These are phyloP conservation scores for Lordiphosa fenestrarum DNA, from an alignment of 2,888 invertebrate genomes.

Conservation along the genomic window DNA sequence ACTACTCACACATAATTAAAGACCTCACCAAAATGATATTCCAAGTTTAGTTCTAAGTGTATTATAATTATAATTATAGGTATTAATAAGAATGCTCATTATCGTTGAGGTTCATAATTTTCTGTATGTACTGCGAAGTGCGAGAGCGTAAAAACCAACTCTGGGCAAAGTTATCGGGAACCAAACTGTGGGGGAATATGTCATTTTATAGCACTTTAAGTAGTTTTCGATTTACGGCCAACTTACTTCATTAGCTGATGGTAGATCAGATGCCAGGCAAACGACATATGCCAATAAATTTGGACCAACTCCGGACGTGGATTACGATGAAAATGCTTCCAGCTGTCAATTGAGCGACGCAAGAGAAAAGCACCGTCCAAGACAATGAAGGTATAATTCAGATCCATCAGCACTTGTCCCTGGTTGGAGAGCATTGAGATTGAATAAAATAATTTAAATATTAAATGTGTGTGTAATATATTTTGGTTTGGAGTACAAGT, in stretches of 20 bases:
- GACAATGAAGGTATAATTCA: constrained; percentile 29
- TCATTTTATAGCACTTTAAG: not conserved
- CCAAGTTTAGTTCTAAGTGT: not conserved
- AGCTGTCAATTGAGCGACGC: constrained; percentile 25
- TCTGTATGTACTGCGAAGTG: not conserved
- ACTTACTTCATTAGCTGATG: not conserved
- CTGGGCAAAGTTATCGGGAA: constrained; percentile 1
- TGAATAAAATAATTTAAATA: too few relatives aligned
- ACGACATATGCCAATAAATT: not conserved
- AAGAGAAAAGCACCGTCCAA: constrained; percentile 40
- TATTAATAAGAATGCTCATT: not conserved
- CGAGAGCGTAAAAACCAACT: not conserved
- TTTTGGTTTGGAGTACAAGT: too few relatives aligned
- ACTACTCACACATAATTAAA: not conserved
- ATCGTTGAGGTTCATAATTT: not conserved
- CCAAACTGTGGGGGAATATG: not conserved
- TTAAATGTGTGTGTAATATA: too few relatives aligned
- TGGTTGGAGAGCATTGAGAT: constrained; percentile 1
- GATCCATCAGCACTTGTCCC: constrained; percentile 12
- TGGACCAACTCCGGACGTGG: too few relatives aligned
- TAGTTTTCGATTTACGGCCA: not conserved
- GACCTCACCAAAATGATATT: constrained; percentile 24
- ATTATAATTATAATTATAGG: not conserved
- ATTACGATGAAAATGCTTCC: constrained; percentile 3
- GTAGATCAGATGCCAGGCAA: constrained; percentile 15